phyloP scores from a whole-genome alignment of 2,113 vertebrate genomes.

The Erythrocebus patas region DNA sequence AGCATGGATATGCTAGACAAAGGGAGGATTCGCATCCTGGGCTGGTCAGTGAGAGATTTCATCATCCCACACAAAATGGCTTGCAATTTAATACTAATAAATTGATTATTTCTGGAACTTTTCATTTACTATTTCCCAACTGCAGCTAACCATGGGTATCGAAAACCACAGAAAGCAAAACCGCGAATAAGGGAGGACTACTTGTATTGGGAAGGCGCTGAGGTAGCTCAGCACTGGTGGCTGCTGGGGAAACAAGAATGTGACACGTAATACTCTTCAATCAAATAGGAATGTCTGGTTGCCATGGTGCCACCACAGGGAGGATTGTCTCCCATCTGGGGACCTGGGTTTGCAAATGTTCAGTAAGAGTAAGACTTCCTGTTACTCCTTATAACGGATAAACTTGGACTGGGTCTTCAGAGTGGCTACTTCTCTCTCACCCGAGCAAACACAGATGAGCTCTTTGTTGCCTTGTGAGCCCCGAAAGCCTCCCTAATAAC shows the following conservation, averaged over 20 bases:
- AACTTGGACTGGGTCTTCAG: background rate
- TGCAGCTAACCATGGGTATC: background rate
- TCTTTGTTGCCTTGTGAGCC: background rate
- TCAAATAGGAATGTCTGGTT: slow-evolving; percentile 36
- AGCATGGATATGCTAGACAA: background rate
- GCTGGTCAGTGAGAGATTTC: background rate
- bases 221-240: background rate
- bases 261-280: slow-evolving; percentile 46
- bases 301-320: background rate
- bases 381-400: background rate
- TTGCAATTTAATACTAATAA: background rate
- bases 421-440: background rate
- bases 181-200: background rate
- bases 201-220: background rate
- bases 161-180: background rate
- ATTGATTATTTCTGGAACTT: background rate
- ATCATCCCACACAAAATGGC: background rate
- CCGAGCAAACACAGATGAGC: slow-evolving; percentile 41
- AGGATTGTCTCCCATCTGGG: background rate
- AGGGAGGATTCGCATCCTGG: background rate
- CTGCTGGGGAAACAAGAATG: slow-evolving; percentile 8
- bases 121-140: background rate
- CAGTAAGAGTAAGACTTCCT: background rate
- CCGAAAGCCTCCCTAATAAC: slow-evolving; percentile 19
- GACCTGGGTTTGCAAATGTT: background rate